Percentiles rank a stretch among this genome's conserved stretches.
These are phyloP conservation scores for Xanthia togata DNA, from an alignment of 2,888 invertebrate species.

Conservation along the genomic window DNA sequence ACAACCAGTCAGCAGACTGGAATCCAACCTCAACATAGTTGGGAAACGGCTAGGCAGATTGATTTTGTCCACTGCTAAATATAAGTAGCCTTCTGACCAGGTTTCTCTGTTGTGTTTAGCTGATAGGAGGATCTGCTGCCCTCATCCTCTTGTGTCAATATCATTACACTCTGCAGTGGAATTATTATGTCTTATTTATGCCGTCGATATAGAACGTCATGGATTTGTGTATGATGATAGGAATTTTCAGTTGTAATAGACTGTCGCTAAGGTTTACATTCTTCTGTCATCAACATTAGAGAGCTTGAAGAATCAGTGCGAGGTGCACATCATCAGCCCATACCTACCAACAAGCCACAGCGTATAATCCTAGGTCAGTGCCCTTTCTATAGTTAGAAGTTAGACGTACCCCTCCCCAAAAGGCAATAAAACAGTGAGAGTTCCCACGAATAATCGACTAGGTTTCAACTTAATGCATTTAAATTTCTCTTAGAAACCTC, in stretches of 20 bases:
- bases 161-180: no score
- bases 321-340: no score
- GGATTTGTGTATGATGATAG: no score
- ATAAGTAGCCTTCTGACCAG: background rate
- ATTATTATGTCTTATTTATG: background rate
- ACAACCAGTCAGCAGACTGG: no score
- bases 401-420: background rate
- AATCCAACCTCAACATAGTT: no score
- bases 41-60: no score
- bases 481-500: constrained; percentile 58
- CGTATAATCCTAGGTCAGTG: constrained; percentile 21
- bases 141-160: no score
- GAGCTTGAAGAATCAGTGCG: no score
- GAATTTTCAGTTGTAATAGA: no score
- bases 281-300: no score
- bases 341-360: background rate
- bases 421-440: constrained; percentile 50
- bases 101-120: background rate
- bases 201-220: no score
- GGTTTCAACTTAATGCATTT: constrained; percentile 66
- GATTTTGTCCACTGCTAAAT: background rate
- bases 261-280: no score
- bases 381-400: background rate
- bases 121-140: background rate
- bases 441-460: constrained; percentile 59